phyloP scores from a whole-genome alignment of 2,888 invertebrate species.

The Eumacrocentrus americanus region DNA sequence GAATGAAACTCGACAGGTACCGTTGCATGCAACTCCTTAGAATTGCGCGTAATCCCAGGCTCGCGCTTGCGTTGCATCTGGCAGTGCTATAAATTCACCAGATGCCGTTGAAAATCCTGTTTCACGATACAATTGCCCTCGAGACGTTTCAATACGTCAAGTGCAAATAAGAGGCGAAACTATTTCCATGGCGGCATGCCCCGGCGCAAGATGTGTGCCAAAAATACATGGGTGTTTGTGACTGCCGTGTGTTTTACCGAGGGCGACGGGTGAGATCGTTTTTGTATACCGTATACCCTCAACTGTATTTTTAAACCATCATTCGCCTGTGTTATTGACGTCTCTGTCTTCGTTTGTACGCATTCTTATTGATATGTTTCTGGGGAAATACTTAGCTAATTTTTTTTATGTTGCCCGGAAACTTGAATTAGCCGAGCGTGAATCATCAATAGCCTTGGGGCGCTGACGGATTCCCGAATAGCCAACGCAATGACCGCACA shows the following conservation, averaged over 20 bases:
- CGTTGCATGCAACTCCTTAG: not conserved
- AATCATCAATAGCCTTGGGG: not conserved
- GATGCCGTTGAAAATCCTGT: slow-evolving; percentile 19
- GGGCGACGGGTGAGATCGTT: slow-evolving; percentile 3
- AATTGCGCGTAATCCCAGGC: slow-evolving; percentile 10
- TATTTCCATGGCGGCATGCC: slow-evolving; percentile 19
- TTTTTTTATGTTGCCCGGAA: no score
- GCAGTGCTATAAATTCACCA: slow-evolving; percentile 21
- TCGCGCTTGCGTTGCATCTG: slow-evolving; percentile 15
- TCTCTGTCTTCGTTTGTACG: slow-evolving; percentile 1
- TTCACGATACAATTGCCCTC: slow-evolving; percentile 20
- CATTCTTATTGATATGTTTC: not conserved
- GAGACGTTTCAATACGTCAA: slow-evolving; percentile 11
- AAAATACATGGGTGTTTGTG: slow-evolving; percentile 20
- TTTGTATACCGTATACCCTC: not conserved
- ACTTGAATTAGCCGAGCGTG: no score
- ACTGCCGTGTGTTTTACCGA: slow-evolving; percentile 16
- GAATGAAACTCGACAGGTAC: not conserved
- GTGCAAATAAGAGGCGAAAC: slow-evolving; percentile 23
- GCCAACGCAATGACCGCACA: slow-evolving; percentile 33
- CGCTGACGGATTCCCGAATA: slow-evolving; percentile 40
- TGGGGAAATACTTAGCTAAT: no score
- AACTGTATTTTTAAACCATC: slow-evolving; percentile 7
- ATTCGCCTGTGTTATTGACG: slow-evolving; percentile 7
- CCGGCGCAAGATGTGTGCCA: slow-evolving; percentile 18